Percentiles rank a stretch among this genome's conserved stretches.
Evolutionary conservation across 2,797 vertebrate genomes (phyloP).

Genomic region (Enteromius paludinosus): DNA sequence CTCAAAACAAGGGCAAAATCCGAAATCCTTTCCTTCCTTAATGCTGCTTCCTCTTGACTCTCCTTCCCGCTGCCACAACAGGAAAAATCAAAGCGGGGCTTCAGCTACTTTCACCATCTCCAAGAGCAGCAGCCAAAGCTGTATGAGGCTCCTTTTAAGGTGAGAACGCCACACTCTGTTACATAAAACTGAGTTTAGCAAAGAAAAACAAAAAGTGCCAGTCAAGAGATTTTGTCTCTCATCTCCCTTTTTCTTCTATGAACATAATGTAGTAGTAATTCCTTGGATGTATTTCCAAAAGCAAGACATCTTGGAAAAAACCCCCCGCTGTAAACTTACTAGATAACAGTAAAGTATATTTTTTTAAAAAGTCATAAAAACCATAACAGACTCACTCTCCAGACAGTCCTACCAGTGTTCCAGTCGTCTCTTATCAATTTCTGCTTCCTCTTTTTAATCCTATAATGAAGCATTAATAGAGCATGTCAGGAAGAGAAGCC

Average conservation of each 20-base stretch:
- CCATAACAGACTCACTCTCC: constrained; percentile 53
- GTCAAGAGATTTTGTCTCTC: constrained; percentile 62
- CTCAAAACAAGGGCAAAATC: constrained; percentile 39
- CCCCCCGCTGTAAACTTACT: constrained; percentile 12
- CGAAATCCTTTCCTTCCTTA: constrained; percentile 54
- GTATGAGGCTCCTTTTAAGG: constrained; percentile 84
- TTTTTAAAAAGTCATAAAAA: background rate
- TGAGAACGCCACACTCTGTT: constrained; percentile 77
- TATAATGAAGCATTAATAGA: constrained; percentile 66
- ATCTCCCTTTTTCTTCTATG: constrained; percentile 57
- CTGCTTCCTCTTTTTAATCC: constrained; percentile 61
- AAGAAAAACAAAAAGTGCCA: constrained; percentile 52
- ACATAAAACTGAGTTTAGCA: constrained; percentile 73
- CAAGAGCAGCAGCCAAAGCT: constrained; percentile 70
- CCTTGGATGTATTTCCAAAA: constrained; percentile 43
- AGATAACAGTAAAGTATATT: constrained; percentile 25
- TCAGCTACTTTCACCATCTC: constrained; percentile 67
- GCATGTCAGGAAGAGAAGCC: constrained; percentile 59
- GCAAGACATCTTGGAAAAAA: constrained; percentile 34
- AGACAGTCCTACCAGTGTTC: constrained; percentile 60
- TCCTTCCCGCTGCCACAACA: constrained; percentile 67
- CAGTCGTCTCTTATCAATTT: constrained; percentile 60
- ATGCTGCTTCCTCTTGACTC: constrained; percentile 62
- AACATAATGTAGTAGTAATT: constrained; percentile 51
- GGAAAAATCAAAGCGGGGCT: constrained; percentile 69